Base-by-base conservation (phyloP, 2,797 vertebrate genomes). In the Hyperoplus immaculatus region DNA sequence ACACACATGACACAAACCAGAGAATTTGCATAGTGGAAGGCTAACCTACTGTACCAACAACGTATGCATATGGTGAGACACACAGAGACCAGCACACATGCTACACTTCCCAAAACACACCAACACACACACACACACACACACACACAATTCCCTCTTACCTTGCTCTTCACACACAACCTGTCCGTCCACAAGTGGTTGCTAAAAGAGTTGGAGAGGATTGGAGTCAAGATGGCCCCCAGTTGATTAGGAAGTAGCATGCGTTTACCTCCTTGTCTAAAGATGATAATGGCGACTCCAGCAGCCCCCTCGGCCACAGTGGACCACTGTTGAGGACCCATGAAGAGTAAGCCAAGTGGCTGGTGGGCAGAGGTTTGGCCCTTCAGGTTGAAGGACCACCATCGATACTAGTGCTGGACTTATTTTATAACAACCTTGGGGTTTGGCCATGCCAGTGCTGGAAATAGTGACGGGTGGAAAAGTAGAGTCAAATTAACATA, bases 221-320 rank as follows among this genome's bases (percentile, higher is more conserved):
- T 66, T 46, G 61, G 59, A 87, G 86, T 90, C 74, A 91, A 91
- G 92, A 93, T 89, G 89, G 81, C 90, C 82, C 79, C 79, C 21
- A 50, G 84, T 85, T 92, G 92, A 93, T 93, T 90, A 92, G 88
- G 72, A 88, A 86, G 88, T 75, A 88, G 85, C 83, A 79, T 80
- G 59, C 80, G 65, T 90, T 93, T 93, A 93, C 84, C 90, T 93
- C 85, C 92, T 93, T 70, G 69, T 85, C 82, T 75, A 77, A 88
- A 92, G 89, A 93, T 91, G 89, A 93, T 94, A 93, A 94, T 89
- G 87, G 86, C 83, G 60, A 78, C 78, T 89, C 65, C n/a, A 87
- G 84, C 74, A 72, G 86, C 74, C 87, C 87, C 83, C 80, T 88
- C 13, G 64, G 86, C 80, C 87, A 81, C 85, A 69, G 82, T 11